phyloP scores from a whole-genome alignment of 2,888 invertebrate genomes.

The Sisyra terminalis region DNA sequence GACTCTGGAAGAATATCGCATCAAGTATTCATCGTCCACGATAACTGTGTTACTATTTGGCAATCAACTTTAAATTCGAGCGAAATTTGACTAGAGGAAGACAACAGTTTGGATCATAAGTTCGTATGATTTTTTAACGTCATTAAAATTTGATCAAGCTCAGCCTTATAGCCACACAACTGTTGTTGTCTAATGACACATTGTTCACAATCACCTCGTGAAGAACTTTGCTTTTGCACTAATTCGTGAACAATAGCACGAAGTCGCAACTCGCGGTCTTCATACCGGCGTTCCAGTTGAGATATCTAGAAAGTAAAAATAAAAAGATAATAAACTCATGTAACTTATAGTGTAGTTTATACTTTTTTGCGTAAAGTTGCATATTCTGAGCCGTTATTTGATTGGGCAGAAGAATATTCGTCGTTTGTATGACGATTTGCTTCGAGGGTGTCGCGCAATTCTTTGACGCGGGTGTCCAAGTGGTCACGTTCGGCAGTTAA shows the following conservation, averaged over 20 bases:
- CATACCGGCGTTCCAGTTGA: constrained; percentile 28
- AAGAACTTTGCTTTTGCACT: constrained; percentile 20
- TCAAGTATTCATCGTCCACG: no score
- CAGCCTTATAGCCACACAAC: constrained; percentile 26
- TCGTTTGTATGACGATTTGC: no score
- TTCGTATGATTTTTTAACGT: constrained; percentile 20
- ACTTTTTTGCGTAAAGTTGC: constrained; percentile 6
- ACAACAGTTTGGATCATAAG: constrained; percentile 2
- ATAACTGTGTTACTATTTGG: no score
- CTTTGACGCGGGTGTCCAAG: constrained; percentile 28
- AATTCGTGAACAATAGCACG: constrained; percentile 28
- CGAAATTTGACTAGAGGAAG: no score
- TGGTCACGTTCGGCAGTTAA: constrained; percentile 36
- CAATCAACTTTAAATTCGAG: no score
- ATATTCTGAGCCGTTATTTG: constrained; percentile 10
- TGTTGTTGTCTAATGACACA: constrained; percentile 26
- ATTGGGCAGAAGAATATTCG: no score
- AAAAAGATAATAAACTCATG: constrained; percentile 9
- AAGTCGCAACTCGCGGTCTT: constrained; percentile 29
- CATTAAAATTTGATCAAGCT: constrained; percentile 26
- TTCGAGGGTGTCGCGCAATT: constrained; percentile 12
- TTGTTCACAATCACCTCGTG: constrained; percentile 24
- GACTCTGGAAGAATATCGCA: no score
- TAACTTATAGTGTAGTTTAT: no score
- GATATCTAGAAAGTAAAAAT: constrained; percentile 20